phyloP scores from a whole-genome alignment of 2,113 vertebrate species.

The Rhegmatorhina hoffmannsi region DNA sequence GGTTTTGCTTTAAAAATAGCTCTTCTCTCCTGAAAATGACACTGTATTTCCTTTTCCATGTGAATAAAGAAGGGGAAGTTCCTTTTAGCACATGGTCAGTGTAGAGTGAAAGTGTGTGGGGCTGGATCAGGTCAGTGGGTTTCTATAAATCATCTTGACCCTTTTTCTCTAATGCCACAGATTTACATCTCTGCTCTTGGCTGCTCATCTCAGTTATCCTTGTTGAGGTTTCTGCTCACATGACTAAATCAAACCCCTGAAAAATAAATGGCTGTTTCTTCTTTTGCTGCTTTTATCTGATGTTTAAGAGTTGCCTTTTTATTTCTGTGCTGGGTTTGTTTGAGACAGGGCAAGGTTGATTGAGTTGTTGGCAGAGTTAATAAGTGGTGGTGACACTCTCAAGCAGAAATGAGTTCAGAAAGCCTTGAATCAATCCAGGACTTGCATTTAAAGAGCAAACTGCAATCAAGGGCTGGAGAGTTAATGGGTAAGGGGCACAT shows the following conservation, averaged over 20 bases:
- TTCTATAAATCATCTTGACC: neutral
- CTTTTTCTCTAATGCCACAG: neutral
- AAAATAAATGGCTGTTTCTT: neutral
- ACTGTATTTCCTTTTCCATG: neutral
- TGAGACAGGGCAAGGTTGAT: neutral
- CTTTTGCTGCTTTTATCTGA: neutral
- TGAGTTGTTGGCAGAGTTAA: slow-evolving; percentile 17
- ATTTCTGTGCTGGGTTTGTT: neutral
- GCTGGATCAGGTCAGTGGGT: neutral
- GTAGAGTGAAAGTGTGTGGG: neutral
- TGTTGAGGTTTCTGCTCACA: neutral
- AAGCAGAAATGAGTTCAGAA: neutral
- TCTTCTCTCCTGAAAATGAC: neutral
- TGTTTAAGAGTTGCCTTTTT: neutral
- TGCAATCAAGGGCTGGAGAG: neutral
- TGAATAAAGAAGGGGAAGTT: neutral
- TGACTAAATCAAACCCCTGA: neutral
- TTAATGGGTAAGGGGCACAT: neutral
- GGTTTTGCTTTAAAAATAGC: neutral
- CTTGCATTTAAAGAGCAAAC: slow-evolving; percentile 19
- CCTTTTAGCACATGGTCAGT: neutral
- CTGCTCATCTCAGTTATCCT: neutral
- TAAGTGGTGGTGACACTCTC: neutral
- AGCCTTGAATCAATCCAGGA: neutral
- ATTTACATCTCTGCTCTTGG: neutral